Conservation (phyloP, 2,797 vertebrate genomes). For the Pygocentrus nattereri region DNA sequence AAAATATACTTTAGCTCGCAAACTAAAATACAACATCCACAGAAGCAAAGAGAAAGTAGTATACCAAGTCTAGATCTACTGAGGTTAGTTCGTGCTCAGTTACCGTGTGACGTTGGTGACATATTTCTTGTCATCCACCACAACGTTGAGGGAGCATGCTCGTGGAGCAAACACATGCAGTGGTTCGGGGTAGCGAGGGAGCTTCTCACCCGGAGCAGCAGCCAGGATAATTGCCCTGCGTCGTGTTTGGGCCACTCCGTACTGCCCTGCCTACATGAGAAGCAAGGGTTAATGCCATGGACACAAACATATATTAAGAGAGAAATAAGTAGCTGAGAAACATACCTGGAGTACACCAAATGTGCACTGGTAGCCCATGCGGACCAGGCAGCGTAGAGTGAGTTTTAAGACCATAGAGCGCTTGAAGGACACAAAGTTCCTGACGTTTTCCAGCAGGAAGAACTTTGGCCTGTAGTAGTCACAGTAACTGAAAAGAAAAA, state of each 20-base stretch:
- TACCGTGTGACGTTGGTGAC: slow-evolving; percentile 95
- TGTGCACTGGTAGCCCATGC: slow-evolving; percentile 98
- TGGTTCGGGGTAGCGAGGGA: slow-evolving; percentile 93
- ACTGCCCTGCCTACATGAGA: slow-evolving; percentile 89
- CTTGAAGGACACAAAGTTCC: slow-evolving; percentile 98
- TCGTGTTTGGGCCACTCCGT: slow-evolving; percentile 93
- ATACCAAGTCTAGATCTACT: neutral
- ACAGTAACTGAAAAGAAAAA: slow-evolving; percentile 85
- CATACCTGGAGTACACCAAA: slow-evolving; percentile 94
- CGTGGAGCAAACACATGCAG: slow-evolving; percentile 94
- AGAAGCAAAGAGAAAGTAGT: neutral
- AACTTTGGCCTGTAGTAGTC: slow-evolving; percentile 97
- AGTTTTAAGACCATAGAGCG: slow-evolving; percentile 97
- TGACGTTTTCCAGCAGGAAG: slow-evolving; percentile 95
- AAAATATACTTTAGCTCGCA: neutral
- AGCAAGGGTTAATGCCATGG: neutral
- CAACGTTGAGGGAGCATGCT: slow-evolving; percentile 93
- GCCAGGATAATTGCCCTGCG: slow-evolving; percentile 93
- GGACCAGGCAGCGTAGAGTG: slow-evolving; percentile 92
- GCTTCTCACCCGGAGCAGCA: slow-evolving; percentile 91
- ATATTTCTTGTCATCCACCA: slow-evolving; percentile 93
- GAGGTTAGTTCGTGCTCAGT: neutral
- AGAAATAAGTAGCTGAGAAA: neutral
- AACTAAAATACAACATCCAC: neutral
- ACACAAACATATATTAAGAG: neutral